phyloP scores from a whole-genome alignment of 2,113 vertebrate genomes.

The Seriola quinqueradiata region DNA sequence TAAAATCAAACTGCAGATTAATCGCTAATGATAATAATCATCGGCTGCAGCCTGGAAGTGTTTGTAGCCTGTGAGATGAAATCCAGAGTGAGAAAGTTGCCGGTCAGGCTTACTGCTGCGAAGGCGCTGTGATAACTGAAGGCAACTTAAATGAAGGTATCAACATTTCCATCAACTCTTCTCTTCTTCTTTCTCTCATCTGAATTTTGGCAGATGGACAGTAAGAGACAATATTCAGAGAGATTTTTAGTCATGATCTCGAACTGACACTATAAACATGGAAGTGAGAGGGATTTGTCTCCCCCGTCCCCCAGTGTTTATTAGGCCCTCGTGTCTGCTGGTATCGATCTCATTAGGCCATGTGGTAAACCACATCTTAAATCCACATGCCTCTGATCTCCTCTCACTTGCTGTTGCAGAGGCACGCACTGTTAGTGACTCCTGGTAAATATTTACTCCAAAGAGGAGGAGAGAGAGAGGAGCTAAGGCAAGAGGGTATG shows the following conservation, averaged over 20 bases:
- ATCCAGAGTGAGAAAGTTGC: background rate
- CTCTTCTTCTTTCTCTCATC: background rate
- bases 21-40: background rate
- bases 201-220: background rate
- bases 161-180: background rate
- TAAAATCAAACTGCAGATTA: background rate
- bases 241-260: background rate
- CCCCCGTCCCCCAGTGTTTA: background rate
- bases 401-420: constrained; percentile 19
- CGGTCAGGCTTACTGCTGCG: background rate
- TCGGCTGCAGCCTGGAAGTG: background rate
- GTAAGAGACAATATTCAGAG: background rate
- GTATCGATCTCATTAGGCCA: background rate
- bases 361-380: background rate
- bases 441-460: constrained; percentile 63
- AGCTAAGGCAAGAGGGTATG: background rate
- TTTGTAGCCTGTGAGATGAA: too few relatives aligned
- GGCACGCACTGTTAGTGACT: constrained; percentile 32
- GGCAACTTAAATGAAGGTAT: background rate
- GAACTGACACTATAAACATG: background rate
- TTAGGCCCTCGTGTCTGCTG: background rate
- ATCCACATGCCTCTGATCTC: background rate
- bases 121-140: too few relatives aligned
- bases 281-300: background rate
- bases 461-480: constrained; percentile 6